These are phyloP conservation scores for Drosophila nannoptera DNA, from an alignment of 1,140 invertebrate genomes.

Conservation along the genomic window DNA sequence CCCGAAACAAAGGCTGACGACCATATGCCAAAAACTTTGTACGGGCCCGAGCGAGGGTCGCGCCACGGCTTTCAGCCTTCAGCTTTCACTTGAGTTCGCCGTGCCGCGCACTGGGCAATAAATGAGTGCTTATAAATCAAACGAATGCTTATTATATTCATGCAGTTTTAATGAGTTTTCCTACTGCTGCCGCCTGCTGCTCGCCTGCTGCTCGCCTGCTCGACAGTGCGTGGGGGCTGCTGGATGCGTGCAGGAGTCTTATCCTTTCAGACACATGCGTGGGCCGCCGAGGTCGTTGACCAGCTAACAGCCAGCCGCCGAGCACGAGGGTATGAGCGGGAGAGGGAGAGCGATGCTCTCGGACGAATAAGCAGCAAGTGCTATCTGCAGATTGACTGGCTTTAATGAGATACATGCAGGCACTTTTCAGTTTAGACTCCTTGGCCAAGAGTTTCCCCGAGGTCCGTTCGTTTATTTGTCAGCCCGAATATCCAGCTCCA, in stretches of 20 bases:
- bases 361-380: too few relatives aligned
- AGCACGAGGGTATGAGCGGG: background rate
- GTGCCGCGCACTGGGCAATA: slow-evolving; percentile 37
- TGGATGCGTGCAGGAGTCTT: slow-evolving; percentile 24
- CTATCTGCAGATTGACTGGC: too few relatives aligned
- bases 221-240: slow-evolving; percentile 13
- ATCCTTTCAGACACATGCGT: slow-evolving; percentile 54
- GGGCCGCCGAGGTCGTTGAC: slow-evolving; percentile 55
- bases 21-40: slow-evolving; percentile 59
- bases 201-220: slow-evolving; percentile 11
- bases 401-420: too few relatives aligned
- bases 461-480: too few relatives aligned
- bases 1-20: slow-evolving; percentile 34
- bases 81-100: background rate
- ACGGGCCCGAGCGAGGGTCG: slow-evolving; percentile 19
- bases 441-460: too few relatives aligned
- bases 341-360: background rate
- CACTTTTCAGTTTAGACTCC: too few relatives aligned
- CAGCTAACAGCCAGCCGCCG: background rate
- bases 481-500: too few relatives aligned
- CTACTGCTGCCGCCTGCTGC: slow-evolving; percentile 25
- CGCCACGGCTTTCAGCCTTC: slow-evolving; percentile 18
- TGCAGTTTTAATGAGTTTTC: slow-evolving; percentile 74
- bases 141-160: slow-evolving; percentile 73
- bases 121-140: slow-evolving; percentile 74